Evolutionary conservation across 2,113 vertebrate species (phyloP).

Genomic region (Chloroceryle aenea): DNA sequence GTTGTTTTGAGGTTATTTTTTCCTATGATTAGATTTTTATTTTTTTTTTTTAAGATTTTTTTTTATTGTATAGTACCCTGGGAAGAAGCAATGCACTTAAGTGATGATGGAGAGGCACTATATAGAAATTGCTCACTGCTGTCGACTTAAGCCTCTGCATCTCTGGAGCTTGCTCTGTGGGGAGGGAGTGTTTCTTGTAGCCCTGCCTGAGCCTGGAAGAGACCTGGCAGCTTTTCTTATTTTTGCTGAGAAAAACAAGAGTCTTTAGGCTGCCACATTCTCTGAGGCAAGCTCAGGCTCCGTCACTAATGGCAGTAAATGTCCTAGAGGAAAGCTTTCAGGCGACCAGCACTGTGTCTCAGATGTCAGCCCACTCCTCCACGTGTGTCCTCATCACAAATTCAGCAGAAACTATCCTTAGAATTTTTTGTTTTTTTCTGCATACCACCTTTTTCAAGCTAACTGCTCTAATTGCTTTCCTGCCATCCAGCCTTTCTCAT

Average conservation of each 20-base stretch:
- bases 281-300: not conserved
- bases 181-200: not conserved
- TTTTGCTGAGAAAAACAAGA: not conserved
- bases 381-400: accelerated
- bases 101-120: not conserved
- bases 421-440: not conserved
- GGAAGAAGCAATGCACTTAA: not conserved
- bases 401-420: not conserved
- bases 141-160: not conserved
- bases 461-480: not conserved
- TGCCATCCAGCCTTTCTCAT: not conserved
- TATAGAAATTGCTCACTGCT: not conserved
- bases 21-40: not conserved
- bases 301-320: not conserved
- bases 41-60: not conserved
- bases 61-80: not conserved
- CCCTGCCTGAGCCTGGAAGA: not conserved
- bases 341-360: not conserved
- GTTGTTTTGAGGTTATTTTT: not conserved
- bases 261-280: not conserved
- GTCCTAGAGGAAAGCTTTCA: not conserved
- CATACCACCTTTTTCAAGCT: not conserved
- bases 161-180: not conserved
- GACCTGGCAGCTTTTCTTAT: not conserved
- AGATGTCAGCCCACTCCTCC: not conserved